phyloP scores from a whole-genome alignment of 2,888 invertebrate genomes.

The Melieria crassipennis region DNA sequence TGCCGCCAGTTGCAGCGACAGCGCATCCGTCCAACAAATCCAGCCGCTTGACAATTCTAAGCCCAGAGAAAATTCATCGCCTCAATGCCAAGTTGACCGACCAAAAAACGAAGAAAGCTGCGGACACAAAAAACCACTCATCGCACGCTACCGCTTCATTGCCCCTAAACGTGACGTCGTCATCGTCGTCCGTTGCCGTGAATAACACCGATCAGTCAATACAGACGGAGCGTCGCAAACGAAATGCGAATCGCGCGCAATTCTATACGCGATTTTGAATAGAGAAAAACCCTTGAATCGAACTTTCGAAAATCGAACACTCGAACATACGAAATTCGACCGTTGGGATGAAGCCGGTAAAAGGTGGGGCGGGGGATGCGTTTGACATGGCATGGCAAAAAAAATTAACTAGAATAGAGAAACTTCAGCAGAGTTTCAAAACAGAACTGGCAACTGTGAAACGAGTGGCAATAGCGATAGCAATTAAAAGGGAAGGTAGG shows the following conservation, averaged over 20 bases:
- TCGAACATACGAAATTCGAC: constrained; percentile 6
- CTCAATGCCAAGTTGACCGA: constrained; percentile 59
- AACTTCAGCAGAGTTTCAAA: background rate
- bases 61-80: constrained; percentile 63
- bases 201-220: constrained; percentile 37
- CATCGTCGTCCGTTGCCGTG: constrained; percentile 6
- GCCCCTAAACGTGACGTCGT: constrained; percentile 13
- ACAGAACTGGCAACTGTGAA: background rate
- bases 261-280: constrained; percentile 53
- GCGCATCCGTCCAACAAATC: background rate
- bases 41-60: constrained; percentile 56
- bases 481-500: background rate
- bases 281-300: background rate
- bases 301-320: background rate
- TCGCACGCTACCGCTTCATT: constrained; percentile 17
- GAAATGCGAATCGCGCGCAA: constrained; percentile 52
- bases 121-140: constrained; percentile 20
- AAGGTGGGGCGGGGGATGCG: background rate
- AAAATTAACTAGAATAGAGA: background rate
- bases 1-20: constrained; percentile 29
- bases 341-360: background rate
- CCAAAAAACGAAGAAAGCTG: constrained; percentile 50
- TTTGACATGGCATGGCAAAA: background rate
- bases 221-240: constrained; percentile 49
- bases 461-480: constrained; percentile 5